Conservation (phyloP, 2,113 vertebrate genomes). For the Carlito syrichta region DNA sequence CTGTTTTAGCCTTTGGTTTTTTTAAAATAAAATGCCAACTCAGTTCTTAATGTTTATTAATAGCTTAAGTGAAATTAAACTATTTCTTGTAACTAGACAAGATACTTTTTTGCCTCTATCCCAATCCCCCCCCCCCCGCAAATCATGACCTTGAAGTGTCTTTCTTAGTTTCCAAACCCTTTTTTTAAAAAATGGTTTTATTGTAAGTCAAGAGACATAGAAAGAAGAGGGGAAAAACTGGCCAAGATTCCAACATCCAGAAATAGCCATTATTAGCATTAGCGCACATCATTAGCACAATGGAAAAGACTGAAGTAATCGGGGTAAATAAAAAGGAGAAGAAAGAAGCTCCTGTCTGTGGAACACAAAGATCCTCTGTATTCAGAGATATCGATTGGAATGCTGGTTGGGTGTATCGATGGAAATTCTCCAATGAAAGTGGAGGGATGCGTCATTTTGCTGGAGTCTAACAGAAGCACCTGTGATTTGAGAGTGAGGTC, state of each 20-base stretch:
- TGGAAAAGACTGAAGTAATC: background rate
- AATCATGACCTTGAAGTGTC: background rate
- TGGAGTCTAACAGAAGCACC: background rate
- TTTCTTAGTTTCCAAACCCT: background rate
- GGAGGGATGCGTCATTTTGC: background rate
- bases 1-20: background rate
- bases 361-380: background rate
- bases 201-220: background rate
- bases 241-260: background rate
- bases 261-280: background rate
- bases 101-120: background rate
- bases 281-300: too few relatives aligned
- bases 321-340: accelerated
- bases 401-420: accelerated
- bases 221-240: background rate
- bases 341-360: accelerated
- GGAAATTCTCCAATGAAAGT: background rate
- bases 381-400: background rate
- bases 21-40: background rate
- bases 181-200: background rate
- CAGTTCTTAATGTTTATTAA: background rate
- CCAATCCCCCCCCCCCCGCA: background rate
- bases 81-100: background rate
- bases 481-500: background rate
- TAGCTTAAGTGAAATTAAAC: conserved; percentile 23